Percentiles rank a stretch among this genome's conserved stretches.
Evolutionary conservation across 2,113 vertebrate species (phyloP).

Genomic region (Rostratula benghalensis): DNA sequence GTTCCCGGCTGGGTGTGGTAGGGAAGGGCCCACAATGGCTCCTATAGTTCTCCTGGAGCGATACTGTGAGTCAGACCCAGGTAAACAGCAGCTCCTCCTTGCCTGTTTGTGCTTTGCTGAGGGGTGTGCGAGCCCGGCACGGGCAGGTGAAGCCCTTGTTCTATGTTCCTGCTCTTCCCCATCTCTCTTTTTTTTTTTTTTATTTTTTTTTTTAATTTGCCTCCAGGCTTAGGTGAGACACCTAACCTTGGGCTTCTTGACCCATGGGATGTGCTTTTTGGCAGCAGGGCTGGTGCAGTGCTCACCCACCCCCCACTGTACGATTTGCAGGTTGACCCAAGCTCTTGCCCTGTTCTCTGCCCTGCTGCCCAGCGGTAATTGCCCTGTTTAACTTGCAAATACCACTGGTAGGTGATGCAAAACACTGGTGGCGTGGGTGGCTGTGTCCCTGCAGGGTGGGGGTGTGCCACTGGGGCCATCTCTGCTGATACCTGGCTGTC

Average conservation of each 20-base stretch:
- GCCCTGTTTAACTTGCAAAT: fast-evolving
- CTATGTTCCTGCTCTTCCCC: too few relatives aligned
- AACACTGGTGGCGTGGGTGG: not conserved
- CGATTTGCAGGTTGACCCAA: fast-evolving
- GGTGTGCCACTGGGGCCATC: not conserved
- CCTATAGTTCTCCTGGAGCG: not conserved
- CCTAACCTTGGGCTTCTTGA: not conserved
- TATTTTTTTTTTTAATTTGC: too few relatives aligned
- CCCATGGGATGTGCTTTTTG: not conserved
- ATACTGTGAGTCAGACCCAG: slow-evolving; percentile 51
- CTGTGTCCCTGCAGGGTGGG: not conserved
- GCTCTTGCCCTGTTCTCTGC: not conserved
- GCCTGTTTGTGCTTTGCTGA: not conserved
- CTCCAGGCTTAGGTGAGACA: not conserved
- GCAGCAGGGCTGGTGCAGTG: fast-evolving
- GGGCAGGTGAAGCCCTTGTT: not conserved
- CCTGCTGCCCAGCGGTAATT: fast-evolving
- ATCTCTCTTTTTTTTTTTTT: too few relatives aligned
- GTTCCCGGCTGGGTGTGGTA: slow-evolving; percentile 30
- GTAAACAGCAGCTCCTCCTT: not conserved
- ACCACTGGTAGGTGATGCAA: not conserved
- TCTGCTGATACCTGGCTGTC: not conserved
- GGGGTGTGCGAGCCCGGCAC: not conserved
- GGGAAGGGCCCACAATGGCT: slow-evolving; percentile 44
- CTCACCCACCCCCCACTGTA: fast-evolving